Percentiles rank a stretch among this genome's conserved stretches.
These are phyloP conservation scores for Linyphia triangularis DNA, from an alignment of 2,888 invertebrate genomes.

Conservation along the genomic window DNA sequence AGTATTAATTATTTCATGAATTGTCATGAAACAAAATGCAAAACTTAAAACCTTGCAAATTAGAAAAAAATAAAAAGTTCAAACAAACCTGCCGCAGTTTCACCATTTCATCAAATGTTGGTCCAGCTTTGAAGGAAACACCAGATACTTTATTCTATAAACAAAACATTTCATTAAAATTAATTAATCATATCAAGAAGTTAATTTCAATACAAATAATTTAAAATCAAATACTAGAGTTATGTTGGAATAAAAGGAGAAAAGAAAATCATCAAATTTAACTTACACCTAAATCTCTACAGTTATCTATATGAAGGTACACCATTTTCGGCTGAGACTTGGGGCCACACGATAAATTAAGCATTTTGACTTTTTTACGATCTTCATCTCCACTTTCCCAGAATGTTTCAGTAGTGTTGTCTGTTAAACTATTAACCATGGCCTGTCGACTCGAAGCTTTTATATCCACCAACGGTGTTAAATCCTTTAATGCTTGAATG, in stretches of 20 bases:
- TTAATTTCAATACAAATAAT: not conserved
- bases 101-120: constrained; percentile 86
- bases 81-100: constrained; percentile 66
- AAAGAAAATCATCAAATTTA: not conserved
- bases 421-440: constrained; percentile 94
- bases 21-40: no score
- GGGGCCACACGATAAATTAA: constrained; percentile 85
- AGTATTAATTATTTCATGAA: not conserved
- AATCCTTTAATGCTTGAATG: constrained; percentile 86
- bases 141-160: constrained; percentile 92
- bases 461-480: constrained; percentile 88
- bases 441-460: constrained; percentile 95
- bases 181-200: no score
- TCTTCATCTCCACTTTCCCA: constrained; percentile 99
- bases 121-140: constrained; percentile 91
- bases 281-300: constrained; percentile 91
- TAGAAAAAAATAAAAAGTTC: not conserved
- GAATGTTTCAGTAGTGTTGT: constrained; percentile 97
- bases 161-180: not conserved
- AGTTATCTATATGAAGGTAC: constrained; percentile 95
- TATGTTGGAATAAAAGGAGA: not conserved
- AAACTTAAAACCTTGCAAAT: not conserved
- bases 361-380: constrained; percentile 91
- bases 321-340: constrained; percentile 86
- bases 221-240: not conserved